These are phyloP conservation scores for Halocaridina rubra DNA, from an alignment of 2,888 invertebrate species.

Conservation along the genomic window DNA sequence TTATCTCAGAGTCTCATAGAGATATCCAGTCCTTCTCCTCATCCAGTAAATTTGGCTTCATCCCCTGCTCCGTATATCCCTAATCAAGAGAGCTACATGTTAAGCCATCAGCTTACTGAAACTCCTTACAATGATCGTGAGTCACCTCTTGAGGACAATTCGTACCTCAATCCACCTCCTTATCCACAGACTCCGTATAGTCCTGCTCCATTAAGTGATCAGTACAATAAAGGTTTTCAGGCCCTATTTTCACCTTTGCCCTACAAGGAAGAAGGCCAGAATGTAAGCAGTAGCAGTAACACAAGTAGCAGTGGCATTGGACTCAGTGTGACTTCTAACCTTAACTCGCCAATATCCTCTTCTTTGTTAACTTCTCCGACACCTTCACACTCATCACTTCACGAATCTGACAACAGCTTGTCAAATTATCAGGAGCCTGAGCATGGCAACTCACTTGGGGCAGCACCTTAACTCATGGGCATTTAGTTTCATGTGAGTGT, in stretches of 20 bases:
- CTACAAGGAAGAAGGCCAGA: conserved; percentile 42
- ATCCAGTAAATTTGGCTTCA: conserved; percentile 38
- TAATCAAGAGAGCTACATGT: conserved; percentile 47
- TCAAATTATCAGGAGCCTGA: conserved; percentile 53
- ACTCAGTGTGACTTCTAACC: conserved; percentile 39
- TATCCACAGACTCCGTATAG: conserved; percentile 49
- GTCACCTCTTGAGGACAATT: conserved; percentile 39
- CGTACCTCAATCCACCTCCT: conserved; percentile 41
- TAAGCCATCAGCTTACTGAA: conserved; percentile 36
- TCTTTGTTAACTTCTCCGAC: conserved; percentile 48
- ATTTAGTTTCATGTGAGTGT: conserved; percentile 39
- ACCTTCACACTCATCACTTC: conserved; percentile 53
- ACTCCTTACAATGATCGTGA: conserved; percentile 30
- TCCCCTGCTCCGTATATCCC: conserved; percentile 48
- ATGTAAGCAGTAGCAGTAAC: conserved; percentile 35
- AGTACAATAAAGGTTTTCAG: conserved; percentile 38
- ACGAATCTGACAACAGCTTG: conserved; percentile 55
- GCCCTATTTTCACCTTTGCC: conserved; percentile 44
- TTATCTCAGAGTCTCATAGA: conserved; percentile 51
- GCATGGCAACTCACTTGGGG: conserved; percentile 54
- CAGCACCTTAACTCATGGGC: conserved; percentile 54
- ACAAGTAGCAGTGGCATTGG: conserved; percentile 51
- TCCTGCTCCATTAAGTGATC: conserved; percentile 44
- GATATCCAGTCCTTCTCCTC: conserved; percentile 46
- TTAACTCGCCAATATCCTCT: conserved; percentile 48